Evolutionary conservation across 2,113 vertebrate species (phyloP).

Genomic region (Daphoenositta chrysoptera): DNA sequence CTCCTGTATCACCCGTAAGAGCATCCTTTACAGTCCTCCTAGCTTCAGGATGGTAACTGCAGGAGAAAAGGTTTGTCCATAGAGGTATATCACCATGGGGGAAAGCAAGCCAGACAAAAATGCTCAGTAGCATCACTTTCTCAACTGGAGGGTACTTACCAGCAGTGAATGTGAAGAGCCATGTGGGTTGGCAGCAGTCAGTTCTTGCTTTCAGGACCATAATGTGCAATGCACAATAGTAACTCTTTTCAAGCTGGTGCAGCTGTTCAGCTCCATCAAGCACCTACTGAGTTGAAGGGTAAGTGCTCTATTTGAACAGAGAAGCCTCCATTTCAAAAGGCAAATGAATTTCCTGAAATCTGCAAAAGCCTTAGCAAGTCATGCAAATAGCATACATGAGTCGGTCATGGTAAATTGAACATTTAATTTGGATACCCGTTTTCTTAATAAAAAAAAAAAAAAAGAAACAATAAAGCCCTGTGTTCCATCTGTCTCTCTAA

Average conservation of each 20-base stretch:
- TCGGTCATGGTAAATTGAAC: constrained; percentile 1
- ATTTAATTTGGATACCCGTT: not conserved
- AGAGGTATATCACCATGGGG: not conserved
- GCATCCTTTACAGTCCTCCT: not conserved
- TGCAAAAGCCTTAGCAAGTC: constrained; percentile 26
- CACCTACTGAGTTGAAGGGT: constrained; percentile 66
- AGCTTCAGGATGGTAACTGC: not conserved
- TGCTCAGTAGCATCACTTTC: not conserved
- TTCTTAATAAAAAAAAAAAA: not conserved
- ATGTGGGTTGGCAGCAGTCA: constrained; percentile 1
- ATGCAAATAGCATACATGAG: not conserved
- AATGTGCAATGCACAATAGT: constrained; percentile 41
- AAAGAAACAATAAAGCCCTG: not conserved
- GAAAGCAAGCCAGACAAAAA: not conserved
- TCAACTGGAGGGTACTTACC: not conserved
- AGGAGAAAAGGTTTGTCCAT: not conserved
- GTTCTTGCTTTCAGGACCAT: constrained; percentile 42
- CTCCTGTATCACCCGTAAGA: not conserved
- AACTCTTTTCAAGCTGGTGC: constrained; percentile 51
- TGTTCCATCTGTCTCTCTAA: not conserved
- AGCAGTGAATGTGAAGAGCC: not conserved
- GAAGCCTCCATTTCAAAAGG: constrained; percentile 20
- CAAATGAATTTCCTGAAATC: constrained; percentile 55
- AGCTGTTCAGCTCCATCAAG: constrained; percentile 63
- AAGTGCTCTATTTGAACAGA: constrained; percentile 31